Evolutionary conservation across 2,797 vertebrate genomes (phyloP), one percentile per base, ranked within the genome.

Genomic region (Allobates femoralis): DNA sequence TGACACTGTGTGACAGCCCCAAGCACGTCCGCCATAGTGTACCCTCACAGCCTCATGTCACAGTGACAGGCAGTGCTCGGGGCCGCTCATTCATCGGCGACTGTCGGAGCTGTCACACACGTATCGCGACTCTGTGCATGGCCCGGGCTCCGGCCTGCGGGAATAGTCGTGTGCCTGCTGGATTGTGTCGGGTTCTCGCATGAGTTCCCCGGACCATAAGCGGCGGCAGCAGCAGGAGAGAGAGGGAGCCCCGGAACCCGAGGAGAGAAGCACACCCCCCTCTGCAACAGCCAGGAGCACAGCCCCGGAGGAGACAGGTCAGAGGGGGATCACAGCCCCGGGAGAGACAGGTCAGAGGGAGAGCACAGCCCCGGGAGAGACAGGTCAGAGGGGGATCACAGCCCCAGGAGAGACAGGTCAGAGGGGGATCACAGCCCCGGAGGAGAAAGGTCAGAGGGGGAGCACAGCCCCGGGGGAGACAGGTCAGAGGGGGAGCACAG

Each of bases 121-220:
- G 6, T 5, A 12, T 26, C 69, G 7, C 1, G 21, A 37, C 67
- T 69, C 74, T 79, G 75, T 87, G 86, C 5, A 87, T 84, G 86
- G 81, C 75, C 74, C 55, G 58, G 74, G 81, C 66, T 51, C 46
- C 58, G 51, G 26, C 51, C 32, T 74, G 76, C 74, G 71, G 32
- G 46, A 79, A 53, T 83, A 83, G 81, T 87, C 58, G 74, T 79
- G 73, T 69, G 56, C 10, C 50, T 69, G 71, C 62, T 67, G 62
- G 60, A 30, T 71, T 78, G 71, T 83, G 66, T 41, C 66, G 86
- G 87, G 83, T 79, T 81, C 86, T 88, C 87, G 87, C 87, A 88
- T 88, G 87, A 88, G 86, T 88, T 88, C 87, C 78, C 87, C 87
- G 78, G 78, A 85, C 58, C 83, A 55, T 50, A 81, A 50, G 51